Percentiles rank a stretch among this genome's conserved stretches.
These are phyloP conservation scores for Sphaeridia pumilis DNA, from an alignment of 2,888 invertebrate genomes.

Conservation along the genomic window DNA sequence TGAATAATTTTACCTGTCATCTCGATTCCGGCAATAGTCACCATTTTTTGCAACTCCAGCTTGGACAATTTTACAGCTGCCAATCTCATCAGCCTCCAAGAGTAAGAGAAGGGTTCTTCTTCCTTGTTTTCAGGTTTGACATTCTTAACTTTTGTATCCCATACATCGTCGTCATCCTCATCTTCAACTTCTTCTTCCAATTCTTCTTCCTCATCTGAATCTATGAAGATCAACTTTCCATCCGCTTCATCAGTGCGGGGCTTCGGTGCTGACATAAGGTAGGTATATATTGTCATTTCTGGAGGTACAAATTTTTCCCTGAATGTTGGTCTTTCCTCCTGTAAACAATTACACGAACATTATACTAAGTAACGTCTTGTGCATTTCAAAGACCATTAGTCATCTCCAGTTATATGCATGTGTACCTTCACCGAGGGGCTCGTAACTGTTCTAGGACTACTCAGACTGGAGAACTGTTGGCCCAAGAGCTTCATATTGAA, in stretches of 20 bases:
- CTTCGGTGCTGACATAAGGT: constrained; percentile 65
- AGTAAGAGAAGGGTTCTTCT: constrained; percentile 67
- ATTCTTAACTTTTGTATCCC: constrained; percentile 37
- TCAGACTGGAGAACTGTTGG: constrained; percentile 46
- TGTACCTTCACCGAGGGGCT: constrained; percentile 35
- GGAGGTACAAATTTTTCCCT: constrained; percentile 95
- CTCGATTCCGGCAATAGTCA: constrained; percentile 78
- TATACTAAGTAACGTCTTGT: too few species aligned
- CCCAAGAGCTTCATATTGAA: constrained; percentile 83
- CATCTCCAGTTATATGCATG: too few species aligned
- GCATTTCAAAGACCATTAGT: too few species aligned
- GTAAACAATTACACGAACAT: too few species aligned
- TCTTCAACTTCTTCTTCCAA: constrained; percentile 61
- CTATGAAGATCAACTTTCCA: constrained; percentile 27
- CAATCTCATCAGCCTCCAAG: constrained; percentile 87
- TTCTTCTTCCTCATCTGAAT: constrained; percentile 35
- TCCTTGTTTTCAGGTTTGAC: constrained; percentile 22
- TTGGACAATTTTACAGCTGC: constrained; percentile 76
- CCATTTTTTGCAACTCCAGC: constrained; percentile 71
- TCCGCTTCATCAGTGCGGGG: constrained; percentile 27
- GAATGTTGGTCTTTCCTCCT: constrained; percentile 83
- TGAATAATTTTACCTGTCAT: constrained; percentile 65
- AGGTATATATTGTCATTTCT: constrained; percentile 90
- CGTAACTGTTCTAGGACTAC: constrained; percentile 28
- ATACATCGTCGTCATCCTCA: constrained; percentile 62